Evolutionary conservation across 1,140 invertebrate species (phyloP), one percentile per base, ranked within the genome.

Genomic region (Bombus sibiricus): DNA sequence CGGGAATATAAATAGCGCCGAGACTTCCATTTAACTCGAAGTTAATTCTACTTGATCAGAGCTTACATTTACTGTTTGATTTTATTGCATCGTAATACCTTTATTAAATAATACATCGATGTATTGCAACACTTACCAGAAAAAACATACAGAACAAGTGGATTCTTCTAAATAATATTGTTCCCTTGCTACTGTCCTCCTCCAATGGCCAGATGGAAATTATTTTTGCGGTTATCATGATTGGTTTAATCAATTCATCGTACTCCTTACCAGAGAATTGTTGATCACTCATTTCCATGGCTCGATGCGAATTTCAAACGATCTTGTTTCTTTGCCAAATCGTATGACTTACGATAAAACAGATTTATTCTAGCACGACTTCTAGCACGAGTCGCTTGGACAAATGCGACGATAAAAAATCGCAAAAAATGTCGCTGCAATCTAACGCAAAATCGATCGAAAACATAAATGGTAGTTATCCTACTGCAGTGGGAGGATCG

Each of bases 171-270:
- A 87, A 41, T 34, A 76, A 4, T n/a, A 72, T 59, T 15, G 15
- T 22, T 1, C 1, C 53, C 15, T 4, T 57, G 32, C 43, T 32
- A 41, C 62, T 74, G 6, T 90, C 32, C 18, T 72, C 68, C 3
- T 87, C 68, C 59, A 88, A 53, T 2, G 92, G 92, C 92, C 93
- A 94, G 73, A 92, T 83, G 1, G 86, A 87, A 25, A 87, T 83
- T 0, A 92, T 37, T 32, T 77, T 86, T 3, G 59, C 73, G 8
- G 81, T 71, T 3, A 87, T 37, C 71, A 57, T 83, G 32, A 92
- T 62, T 8, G 92, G 92, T 66, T 25, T 86, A 6, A 93, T 92
- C 13, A 92, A 47, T 12, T 78, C 34, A 15, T 93, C 79, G 81
- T 90, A 93, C 53, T 93, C 90, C 8, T 87, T 47, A 9, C 3